Conservation (phyloP, 1,140 invertebrate species). For the Drosophila burlai region DNA sequence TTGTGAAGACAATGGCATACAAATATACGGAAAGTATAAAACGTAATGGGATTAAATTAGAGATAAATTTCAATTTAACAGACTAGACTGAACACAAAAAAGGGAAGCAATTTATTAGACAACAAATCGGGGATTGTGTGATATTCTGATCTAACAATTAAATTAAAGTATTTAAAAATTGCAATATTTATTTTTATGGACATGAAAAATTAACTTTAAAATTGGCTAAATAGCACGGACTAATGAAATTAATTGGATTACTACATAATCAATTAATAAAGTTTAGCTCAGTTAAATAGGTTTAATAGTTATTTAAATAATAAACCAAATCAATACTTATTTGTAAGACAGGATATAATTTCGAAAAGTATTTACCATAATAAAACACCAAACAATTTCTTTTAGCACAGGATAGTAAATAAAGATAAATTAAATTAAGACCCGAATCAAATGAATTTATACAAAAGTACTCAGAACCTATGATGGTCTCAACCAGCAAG, state of each 20-base stretch:
- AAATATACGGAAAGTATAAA: conserved; percentile 3
- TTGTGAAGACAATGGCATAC: conserved; percentile 11
- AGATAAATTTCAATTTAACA: conserved; percentile 3
- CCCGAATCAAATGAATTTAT: no score
- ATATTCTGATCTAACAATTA: background rate
- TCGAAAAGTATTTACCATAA: no score
- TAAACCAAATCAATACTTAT: background rate
- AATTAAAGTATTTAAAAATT: background rate
- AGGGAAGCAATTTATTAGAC: background rate
- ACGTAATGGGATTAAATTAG: conserved; percentile 22
- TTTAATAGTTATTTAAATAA: background rate
- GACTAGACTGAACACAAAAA: background rate
- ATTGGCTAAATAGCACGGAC: background rate
- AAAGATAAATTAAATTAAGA: no score
- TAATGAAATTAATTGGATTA: background rate
- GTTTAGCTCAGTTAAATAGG: background rate
- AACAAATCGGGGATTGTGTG: background rate
- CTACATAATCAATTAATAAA: background rate
- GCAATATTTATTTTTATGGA: background rate
- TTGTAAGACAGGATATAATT: no score
- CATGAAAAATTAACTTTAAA: background rate
- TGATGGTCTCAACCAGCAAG: background rate
- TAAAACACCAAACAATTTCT: no score
- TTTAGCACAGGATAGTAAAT: background rate
- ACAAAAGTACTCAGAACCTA: background rate